Conservation (phyloP, 2,888 invertebrate genomes). For the Sphinx pinastri region DNA sequence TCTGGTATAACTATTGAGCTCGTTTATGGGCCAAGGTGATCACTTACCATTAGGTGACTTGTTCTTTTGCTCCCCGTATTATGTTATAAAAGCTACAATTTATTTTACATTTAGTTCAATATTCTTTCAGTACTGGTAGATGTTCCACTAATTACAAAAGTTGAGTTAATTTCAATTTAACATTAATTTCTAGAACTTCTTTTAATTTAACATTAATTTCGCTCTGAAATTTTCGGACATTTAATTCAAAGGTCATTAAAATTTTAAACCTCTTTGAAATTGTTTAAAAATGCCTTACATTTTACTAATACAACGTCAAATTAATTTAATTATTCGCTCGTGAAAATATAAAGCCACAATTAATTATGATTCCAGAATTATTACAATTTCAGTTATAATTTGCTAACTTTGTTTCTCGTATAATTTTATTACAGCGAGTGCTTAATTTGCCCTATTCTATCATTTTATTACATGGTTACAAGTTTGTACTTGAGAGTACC, state of each 20-base stretch:
- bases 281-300: not conserved
- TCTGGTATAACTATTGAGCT: no score
- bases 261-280: not conserved
- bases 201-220: not conserved
- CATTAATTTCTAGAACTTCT: not conserved
- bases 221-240: not conserved
- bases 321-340: not conserved
- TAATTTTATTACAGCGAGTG: constrained; percentile 22
- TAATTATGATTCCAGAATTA: not conserved
- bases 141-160: not conserved
- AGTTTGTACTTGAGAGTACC: not conserved
- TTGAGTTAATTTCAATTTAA: not conserved
- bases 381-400: constrained; percentile 28
- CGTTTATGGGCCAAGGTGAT: no score
- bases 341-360: not conserved
- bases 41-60: no score
- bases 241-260: not conserved
- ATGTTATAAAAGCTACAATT: not conserved
- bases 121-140: no score
- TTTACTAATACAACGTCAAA: not conserved
- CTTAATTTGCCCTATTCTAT: constrained; percentile 22
- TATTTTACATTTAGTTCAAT: not conserved
- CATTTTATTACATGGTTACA: constrained; percentile 15
- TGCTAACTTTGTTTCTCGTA: constrained; percentile 27
- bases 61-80: no score